A percentile compares a stretch with the other conserved stretches of the same genome.
Evolutionary conservation across 2,797 vertebrate species (phyloP).

Genomic region (Hypotaenidia okinawae): DNA sequence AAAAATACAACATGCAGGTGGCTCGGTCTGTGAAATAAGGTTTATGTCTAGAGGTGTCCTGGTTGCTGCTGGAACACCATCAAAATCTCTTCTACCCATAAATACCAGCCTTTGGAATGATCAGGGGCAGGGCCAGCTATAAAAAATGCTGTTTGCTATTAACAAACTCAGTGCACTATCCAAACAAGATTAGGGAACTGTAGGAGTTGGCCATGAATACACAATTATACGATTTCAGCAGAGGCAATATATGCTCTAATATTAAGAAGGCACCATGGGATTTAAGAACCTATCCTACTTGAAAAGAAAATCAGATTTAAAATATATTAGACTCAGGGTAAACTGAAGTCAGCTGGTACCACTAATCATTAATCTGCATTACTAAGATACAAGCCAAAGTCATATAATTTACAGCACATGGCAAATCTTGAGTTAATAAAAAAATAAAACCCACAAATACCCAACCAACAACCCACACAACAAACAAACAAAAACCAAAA

Average conservation of each 20-base stretch:
- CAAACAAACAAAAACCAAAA: not conserved
- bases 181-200: slow-evolving; percentile 20
- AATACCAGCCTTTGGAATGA: slow-evolving; percentile 8
- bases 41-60: slow-evolving; percentile 33
- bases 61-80: not conserved
- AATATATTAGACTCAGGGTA: not conserved
- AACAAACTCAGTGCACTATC: not conserved
- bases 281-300: not conserved
- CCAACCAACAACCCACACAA: too few species aligned
- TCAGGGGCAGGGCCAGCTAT: not conserved
- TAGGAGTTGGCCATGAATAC: not conserved
- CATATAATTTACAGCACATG: not conserved
- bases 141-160: slow-evolving; percentile 35
- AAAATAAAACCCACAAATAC: not conserved
- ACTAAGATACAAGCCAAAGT: not conserved
- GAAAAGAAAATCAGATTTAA: slow-evolving; percentile 24
- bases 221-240: not conserved
- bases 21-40: not conserved
- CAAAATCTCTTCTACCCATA: slow-evolving; percentile 4
- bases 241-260: not conserved
- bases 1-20: not conserved
- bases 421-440: not conserved
- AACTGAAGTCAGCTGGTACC: not conserved
- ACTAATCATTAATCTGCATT: not conserved
- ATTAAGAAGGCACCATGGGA: not conserved